Evolutionary conservation across 23 tunicate genomes (phyloP).

Genomic region (Halocynthia aurantium): DNA sequence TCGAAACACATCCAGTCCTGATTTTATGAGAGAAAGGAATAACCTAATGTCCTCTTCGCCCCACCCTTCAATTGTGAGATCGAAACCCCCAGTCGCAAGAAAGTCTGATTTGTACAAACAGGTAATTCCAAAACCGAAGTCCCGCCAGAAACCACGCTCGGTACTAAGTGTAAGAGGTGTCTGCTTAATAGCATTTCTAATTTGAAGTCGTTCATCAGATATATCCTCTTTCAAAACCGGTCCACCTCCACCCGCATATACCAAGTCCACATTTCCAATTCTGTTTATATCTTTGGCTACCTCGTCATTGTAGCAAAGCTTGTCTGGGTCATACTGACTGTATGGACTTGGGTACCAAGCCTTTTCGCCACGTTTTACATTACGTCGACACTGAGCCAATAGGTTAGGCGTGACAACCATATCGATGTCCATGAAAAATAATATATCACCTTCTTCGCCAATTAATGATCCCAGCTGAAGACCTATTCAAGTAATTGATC

Average conservation of each 20-base stretch:
- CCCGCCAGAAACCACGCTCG: slow-evolving; percentile 90
- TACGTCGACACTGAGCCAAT: slow-evolving; percentile 58
- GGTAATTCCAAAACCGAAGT: slow-evolving; percentile 85
- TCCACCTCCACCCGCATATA: background rate
- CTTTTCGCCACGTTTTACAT: slow-evolving; percentile 16
- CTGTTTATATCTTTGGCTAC: slow-evolving; percentile 29
- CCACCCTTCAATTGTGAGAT: slow-evolving; percentile 89
- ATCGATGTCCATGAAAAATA: slow-evolving; percentile 93
- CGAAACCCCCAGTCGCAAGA: slow-evolving; percentile 69
- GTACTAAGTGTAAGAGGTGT: slow-evolving; percentile 46
- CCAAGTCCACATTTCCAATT: background rate
- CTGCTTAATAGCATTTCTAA: slow-evolving; percentile 35
- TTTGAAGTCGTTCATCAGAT: background rate
- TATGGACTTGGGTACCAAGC: slow-evolving; percentile 90
- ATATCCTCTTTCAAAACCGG: slow-evolving; percentile 20
- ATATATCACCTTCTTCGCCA: slow-evolving; percentile 50
- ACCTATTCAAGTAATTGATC: slow-evolving; percentile 20
- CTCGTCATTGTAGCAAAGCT: slow-evolving; percentile 49
- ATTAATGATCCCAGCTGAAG: slow-evolving; percentile 75
- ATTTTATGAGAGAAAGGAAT: slow-evolving; percentile 43
- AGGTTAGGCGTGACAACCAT: slow-evolving; percentile 83
- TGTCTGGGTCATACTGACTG: slow-evolving; percentile 88
- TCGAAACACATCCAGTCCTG: slow-evolving; percentile 62
- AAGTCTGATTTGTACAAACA: slow-evolving; percentile 87
- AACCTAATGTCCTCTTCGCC: slow-evolving; percentile 82